Conservation (phyloP, 2,888 invertebrate species). For the Tortrix viridana region DNA sequence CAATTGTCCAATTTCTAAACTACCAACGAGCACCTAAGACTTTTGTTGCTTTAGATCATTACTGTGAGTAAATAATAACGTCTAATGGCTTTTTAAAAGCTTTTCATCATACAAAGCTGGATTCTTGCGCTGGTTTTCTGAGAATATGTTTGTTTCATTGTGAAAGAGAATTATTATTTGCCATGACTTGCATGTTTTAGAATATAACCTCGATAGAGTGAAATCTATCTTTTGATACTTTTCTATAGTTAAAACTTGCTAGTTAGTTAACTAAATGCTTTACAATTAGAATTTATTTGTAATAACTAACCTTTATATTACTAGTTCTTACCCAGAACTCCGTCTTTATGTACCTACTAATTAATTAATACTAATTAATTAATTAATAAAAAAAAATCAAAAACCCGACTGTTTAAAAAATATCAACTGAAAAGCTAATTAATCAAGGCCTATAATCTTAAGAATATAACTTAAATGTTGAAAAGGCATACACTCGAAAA, state of each 20-base stretch:
- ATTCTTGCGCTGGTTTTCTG: not conserved
- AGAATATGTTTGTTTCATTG: conserved; percentile 12
- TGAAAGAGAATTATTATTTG: not conserved
- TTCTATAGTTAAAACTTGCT: not conserved
- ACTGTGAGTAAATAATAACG: conserved; percentile 7
- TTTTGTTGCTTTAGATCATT: conserved; percentile 3
- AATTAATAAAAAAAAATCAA: no score
- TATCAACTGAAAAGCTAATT: no score
- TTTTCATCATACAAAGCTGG: conserved; percentile 43
- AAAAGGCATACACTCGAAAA: no score
- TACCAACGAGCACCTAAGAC: not conserved
- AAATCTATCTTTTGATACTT: not conserved
- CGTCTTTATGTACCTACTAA: no score
- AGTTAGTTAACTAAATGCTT: no score
- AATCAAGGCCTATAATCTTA: no score
- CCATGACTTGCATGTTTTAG: conserved; percentile 6
- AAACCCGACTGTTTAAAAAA: no score
- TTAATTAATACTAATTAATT: no score
- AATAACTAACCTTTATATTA: no score
- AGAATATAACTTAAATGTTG: no score
- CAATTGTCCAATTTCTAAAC: not conserved
- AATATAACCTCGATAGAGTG: not conserved
- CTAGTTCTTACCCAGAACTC: no score
- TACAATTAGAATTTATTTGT: no score
- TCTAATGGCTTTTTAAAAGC: conserved; percentile 16